These are phyloP conservation scores for Meloidogyne exigua DNA, from an alignment of 1,140 invertebrate genomes.

Conservation along the genomic window DNA sequence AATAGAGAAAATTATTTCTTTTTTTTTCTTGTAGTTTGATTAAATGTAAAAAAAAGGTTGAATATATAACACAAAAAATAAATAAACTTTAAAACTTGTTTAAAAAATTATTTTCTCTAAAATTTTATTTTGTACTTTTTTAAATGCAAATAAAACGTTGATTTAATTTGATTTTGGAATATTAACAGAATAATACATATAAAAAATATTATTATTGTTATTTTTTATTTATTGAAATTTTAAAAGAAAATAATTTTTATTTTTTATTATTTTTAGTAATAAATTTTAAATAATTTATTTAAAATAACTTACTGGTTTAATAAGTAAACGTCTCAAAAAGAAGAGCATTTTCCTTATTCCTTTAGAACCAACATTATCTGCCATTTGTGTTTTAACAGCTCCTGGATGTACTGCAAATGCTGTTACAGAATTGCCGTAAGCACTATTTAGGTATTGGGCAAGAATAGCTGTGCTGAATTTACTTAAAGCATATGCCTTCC, in stretches of 20 bases:
- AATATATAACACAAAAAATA: neutral
- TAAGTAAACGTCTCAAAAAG: slow-evolving; percentile 29
- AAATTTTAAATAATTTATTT: neutral
- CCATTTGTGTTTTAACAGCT: slow-evolving; percentile 31
- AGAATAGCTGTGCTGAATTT: slow-evolving; percentile 43
- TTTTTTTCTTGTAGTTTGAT: too few relatives aligned
- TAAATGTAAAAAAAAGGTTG: neutral
- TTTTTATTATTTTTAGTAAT: neutral
- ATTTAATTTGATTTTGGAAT: slow-evolving; percentile 3
- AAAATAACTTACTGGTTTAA: slow-evolving; percentile 18
- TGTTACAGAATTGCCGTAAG: slow-evolving; percentile 18
- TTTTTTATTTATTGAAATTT: too few relatives aligned
- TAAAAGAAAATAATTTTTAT: neutral
- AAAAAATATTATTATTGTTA: too few relatives aligned
- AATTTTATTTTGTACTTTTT: slow-evolving; percentile 5
- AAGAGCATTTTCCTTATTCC: slow-evolving; percentile 24
- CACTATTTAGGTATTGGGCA: slow-evolving; percentile 29
- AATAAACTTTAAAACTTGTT: neutral
- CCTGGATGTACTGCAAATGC: slow-evolving; percentile 39
- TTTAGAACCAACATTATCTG: slow-evolving; percentile 13
- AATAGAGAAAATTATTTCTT: neutral
- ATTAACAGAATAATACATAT: neutral
- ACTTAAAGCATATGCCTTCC: slow-evolving; percentile 35
- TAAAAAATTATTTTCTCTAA: neutral
- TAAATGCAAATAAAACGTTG: neutral